Base-by-base conservation (phyloP, 1,140 invertebrate genomes). In the Drosophila grimshawi region DNA sequence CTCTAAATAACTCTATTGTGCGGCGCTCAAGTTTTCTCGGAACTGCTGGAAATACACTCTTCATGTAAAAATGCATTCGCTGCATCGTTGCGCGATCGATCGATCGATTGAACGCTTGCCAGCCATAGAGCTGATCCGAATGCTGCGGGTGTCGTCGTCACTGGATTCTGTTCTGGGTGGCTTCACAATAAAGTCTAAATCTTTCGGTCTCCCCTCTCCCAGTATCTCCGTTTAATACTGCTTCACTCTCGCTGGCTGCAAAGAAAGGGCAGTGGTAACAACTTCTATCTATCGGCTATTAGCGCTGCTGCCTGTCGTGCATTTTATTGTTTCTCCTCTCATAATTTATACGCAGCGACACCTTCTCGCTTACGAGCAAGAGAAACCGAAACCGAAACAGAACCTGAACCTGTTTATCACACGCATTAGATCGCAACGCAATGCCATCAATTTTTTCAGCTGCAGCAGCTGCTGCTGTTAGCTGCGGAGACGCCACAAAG, bases 301-400 rank as follows among this genome's bases (percentile, higher is more conserved):
- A 86, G 81, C 65, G 89, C 81, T 86, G 81, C 85, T 90, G 82
- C 90, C 80, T 80, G 90, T 78, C 81, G 90, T 81, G 90, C 85
- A 59, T 86, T 91, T 91, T 91, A 91, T 91, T 91, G 90, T 91
- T 78, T 74, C 30, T 61, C 76, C 64, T 69, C 60, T 70, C 78
- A 85, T 90, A 89, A 90, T 83, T 89, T 89, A 89, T 90, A 88
- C 60, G 81, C 74, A 81, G 85, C 85, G 85, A 88, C 85, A 88
- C 85, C 85, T 88, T 67, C 59, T n/a, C 19, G 48, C 49, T 7
- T 52, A 35, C 39, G 43, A n/a, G 37, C 33, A 53, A 51, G 7
- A 7, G 29, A 53, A 70, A 52, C 48, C n/a, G 41, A 55, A 62
- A 80, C 78, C 64, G 68, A 61, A 69, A 64, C 43, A 52, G 59